Evolutionary conservation across 64 coral and sea anemone genomes (phyloP).

Genomic region (Montipora capricornis): DNA sequence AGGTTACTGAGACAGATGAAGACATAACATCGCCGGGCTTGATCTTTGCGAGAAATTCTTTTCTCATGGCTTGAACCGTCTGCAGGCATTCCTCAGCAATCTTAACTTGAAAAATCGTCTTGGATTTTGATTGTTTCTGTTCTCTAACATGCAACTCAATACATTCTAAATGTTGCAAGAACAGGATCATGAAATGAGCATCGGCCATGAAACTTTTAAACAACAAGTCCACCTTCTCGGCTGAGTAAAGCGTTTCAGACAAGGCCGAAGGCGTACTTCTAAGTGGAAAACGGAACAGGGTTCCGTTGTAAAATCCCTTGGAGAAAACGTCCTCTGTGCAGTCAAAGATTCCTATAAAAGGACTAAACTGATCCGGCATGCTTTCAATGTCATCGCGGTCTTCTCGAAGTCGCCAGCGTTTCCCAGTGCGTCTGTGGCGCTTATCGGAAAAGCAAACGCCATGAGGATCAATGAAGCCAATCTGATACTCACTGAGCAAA

Average conservation of each 20-base stretch:
- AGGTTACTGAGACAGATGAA: conserved; percentile 37
- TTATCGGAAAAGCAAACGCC: conserved; percentile 64
- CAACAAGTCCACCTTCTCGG: conserved; percentile 68
- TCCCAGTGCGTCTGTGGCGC: conserved; percentile 56
- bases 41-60: conserved; percentile 57
- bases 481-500: conserved; percentile 57
- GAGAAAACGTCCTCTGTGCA: conserved; percentile 71
- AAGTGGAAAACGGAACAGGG: conserved; percentile 93
- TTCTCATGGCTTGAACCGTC: conserved; percentile 32
- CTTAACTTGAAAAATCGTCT: conserved; percentile 60
- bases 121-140: conserved; percentile 7
- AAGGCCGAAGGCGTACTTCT: conserved; percentile 73
- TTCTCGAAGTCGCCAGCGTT: conserved; percentile 7
- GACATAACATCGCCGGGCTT: background rate
- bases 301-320: conserved; percentile 73
- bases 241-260: conserved; percentile 78
- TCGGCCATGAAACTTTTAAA: conserved; percentile 84
- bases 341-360: conserved; percentile 80
- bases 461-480: conserved; percentile 84
- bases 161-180: conserved; percentile 82
- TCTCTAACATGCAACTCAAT: conserved; percentile 75
- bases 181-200: conserved; percentile 73
- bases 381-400: conserved; percentile 11
- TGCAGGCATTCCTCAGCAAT: conserved; percentile 38
- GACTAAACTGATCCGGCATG: conserved; percentile 79